These are phyloP conservation scores for Periparus ater DNA, from an alignment of 2,797 vertebrate species.

Conservation along the genomic window DNA sequence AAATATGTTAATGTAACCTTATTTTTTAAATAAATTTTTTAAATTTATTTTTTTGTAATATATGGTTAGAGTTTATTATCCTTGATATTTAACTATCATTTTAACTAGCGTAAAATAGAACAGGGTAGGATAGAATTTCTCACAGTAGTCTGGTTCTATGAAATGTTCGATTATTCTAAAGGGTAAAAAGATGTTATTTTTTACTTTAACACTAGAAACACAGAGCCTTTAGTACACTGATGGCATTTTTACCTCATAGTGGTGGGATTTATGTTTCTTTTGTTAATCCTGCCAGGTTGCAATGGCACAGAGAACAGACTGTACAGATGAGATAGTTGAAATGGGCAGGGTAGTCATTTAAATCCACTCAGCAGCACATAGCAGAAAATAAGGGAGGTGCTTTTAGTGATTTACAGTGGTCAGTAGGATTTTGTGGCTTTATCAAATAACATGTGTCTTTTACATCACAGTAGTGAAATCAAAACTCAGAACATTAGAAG, in stretches of 20 bases:
- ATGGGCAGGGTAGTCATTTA: not conserved
- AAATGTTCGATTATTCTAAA: not conserved
- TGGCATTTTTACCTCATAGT: not conserved
- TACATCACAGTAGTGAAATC: not conserved
- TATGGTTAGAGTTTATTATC: not conserved
- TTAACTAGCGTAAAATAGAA: not conserved
- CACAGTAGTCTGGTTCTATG: not conserved
- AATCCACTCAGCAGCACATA: not conserved
- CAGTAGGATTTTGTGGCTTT: not conserved
- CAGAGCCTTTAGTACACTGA: not conserved
- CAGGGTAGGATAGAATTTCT: not conserved
- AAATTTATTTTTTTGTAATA: not conserved
- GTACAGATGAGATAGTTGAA: not conserved
- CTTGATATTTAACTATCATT: not conserved
- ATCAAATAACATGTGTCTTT: not conserved
- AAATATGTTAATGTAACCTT: not conserved
- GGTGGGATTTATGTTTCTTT: not conserved
- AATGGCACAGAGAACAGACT: not conserved
- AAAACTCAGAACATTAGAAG: not conserved
- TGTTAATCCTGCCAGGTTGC: not conserved
- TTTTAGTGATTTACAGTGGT: not conserved
- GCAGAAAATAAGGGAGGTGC: not conserved
- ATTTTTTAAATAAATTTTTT: not conserved
- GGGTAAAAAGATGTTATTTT: not conserved
- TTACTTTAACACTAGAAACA: not conserved